Percentiles rank a stretch among this genome's conserved stretches.
Evolutionary conservation across 2,113 vertebrate genomes (phyloP).

Genomic region (Chrysochloris asiatica): DNA sequence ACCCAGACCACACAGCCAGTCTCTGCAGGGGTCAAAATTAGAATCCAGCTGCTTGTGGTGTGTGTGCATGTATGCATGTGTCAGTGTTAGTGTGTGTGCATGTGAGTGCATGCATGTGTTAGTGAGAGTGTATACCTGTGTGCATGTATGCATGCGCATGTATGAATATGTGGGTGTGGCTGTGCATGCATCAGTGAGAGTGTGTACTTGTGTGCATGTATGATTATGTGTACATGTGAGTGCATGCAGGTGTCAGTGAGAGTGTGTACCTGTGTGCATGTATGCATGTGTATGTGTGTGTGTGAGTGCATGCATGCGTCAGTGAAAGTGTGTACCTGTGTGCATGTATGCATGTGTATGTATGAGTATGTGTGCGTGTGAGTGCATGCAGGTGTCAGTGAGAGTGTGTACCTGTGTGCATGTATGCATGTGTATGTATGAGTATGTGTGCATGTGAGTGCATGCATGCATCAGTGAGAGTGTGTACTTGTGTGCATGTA

Average conservation of each 20-base stretch:
- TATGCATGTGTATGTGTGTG: too few species aligned
- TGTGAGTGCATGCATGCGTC: too few species aligned
- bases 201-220: too few species aligned
- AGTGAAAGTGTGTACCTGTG: too few species aligned
- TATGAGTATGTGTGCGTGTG: too few species aligned
- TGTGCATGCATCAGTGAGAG: neutral
- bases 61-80: neutral
- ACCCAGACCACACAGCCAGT: neutral
- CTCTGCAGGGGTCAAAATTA: neutral
- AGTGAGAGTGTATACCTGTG: too few species aligned
- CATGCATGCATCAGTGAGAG: neutral
- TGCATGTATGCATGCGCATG: neutral
- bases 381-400: too few species aligned
- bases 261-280: neutral
- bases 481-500: too few species aligned
- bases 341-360: neutral
- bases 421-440: neutral
- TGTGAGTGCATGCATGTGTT: too few species aligned
- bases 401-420: neutral
- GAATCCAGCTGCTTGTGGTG: neutral
- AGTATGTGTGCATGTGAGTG: neutral
- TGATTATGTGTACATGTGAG: neutral
- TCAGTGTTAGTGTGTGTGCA: too few species aligned
- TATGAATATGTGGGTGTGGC: neutral
- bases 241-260: neutral